Conservation (phyloP, 2,113 vertebrate genomes). For the Perca fluviatilis region DNA sequence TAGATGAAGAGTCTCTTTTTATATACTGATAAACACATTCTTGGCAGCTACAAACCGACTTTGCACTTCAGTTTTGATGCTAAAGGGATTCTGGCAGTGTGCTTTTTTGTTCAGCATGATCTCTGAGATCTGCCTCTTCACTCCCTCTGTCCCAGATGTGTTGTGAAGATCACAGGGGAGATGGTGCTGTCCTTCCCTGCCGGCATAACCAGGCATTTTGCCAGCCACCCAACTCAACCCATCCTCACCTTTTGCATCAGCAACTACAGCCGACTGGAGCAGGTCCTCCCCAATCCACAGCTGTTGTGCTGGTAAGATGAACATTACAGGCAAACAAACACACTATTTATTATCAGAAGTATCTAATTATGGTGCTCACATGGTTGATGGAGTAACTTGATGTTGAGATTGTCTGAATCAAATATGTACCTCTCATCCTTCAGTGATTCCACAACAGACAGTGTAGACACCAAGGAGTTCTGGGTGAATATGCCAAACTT, state of each 20-base stretch:
- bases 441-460: conserved; percentile 88
- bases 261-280: conserved; percentile 94
- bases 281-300: conserved; percentile 97
- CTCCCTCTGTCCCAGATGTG: conserved; percentile 86
- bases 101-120: conserved; percentile 4
- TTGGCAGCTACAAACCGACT: neutral
- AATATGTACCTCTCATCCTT: conserved; percentile 4
- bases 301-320: conserved; percentile 95
- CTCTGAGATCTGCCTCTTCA: conserved; percentile 13
- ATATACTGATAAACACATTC: neutral
- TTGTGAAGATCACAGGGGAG: conserved; percentile 97
- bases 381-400: neutral
- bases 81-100: neutral
- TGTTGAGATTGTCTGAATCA: conserved; percentile 1
- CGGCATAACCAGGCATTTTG: conserved; percentile 96
- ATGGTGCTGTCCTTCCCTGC: conserved; percentile 98
- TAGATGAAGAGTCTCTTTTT: neutral
- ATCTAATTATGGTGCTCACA: neutral
- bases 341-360: neutral
- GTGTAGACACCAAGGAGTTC: conserved; percentile 91
- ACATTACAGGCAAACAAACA: conserved; percentile 9
- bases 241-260: conserved; percentile 94
- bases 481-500: conserved; percentile 99
- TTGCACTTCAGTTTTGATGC: neutral
- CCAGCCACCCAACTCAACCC: conserved; percentile 92